phyloP scores from a whole-genome alignment of 92 coral and sea anemone genomes.

The Galaxea fascicularis region DNA sequence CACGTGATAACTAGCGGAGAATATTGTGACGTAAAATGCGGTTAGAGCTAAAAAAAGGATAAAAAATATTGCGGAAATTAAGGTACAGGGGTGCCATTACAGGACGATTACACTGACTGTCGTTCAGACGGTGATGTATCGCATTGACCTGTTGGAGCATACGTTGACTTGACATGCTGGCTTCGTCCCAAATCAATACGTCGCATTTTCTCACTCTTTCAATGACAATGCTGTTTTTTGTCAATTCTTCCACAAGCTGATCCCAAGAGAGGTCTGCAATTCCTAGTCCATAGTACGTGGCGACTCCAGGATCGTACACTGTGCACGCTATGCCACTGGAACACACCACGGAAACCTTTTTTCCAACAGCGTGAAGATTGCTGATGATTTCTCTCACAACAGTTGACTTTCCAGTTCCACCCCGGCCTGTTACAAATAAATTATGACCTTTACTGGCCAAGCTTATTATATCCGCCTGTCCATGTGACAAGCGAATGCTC shows the following conservation, averaged over 20 bases:
- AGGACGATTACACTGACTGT: background rate
- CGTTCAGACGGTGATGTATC: constrained; percentile 38
- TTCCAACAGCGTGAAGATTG: background rate
- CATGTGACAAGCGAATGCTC: background rate
- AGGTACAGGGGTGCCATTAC: no score
- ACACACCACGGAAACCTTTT: constrained; percentile 57
- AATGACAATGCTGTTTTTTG: constrained; percentile 1
- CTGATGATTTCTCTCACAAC: constrained; percentile 51
- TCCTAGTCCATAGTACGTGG: constrained; percentile 50
- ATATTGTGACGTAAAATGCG: no score
- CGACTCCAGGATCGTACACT: constrained; percentile 52
- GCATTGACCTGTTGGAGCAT: constrained; percentile 58
- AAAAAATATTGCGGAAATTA: no score
- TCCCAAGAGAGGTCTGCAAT: constrained; percentile 58
- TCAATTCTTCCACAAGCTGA: constrained; percentile 24
- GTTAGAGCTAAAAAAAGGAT: no score
- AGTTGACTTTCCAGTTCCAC: constrained; percentile 63
- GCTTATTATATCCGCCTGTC: constrained; percentile 11
- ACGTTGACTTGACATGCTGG: constrained; percentile 65
- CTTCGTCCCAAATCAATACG: constrained; percentile 63
- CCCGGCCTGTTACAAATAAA: constrained; percentile 44
- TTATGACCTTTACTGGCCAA: constrained; percentile 57
- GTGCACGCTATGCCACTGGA: constrained; percentile 63
- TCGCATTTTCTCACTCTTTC: constrained; percentile 1
- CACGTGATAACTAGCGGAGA: no score